Percentiles rank a stretch among this genome's conserved stretches.
phyloP scores from a whole-genome alignment of 1,140 invertebrate genomes.

The Propsilocerus akamusi region DNA sequence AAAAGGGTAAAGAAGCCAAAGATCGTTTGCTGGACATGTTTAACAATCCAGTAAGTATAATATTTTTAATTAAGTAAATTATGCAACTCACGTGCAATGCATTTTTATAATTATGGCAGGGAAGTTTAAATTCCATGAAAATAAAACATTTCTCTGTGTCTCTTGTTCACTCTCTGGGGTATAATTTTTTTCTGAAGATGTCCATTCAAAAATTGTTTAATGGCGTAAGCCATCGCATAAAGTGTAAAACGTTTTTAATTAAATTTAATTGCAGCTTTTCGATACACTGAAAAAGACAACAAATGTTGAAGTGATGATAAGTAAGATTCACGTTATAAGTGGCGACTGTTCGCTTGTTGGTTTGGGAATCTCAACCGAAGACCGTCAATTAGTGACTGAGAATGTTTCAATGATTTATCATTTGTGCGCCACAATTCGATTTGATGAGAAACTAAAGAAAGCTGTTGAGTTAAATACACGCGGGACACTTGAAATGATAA shows the following conservation, averaged over 20 bases:
- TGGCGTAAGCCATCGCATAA: too few relatives aligned
- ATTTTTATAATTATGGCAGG: too few relatives aligned
- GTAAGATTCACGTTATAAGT: slow-evolving; percentile 47
- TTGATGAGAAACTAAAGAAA: slow-evolving; percentile 52
- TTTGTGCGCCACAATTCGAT: slow-evolving; percentile 71
- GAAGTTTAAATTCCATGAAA: too few relatives aligned
- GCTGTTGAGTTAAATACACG: slow-evolving; percentile 56
- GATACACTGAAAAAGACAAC: slow-evolving; percentile 42
- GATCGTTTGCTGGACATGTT: slow-evolving; percentile 45
- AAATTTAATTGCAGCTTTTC: slow-evolving; percentile 53
- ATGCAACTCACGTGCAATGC: too few relatives aligned
- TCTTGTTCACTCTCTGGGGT: too few relatives aligned
- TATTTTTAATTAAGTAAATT: too few relatives aligned
- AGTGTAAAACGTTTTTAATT: too few relatives aligned
- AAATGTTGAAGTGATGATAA: slow-evolving; percentile 32
- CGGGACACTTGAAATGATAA: slow-evolving; percentile 51
- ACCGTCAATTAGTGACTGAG: slow-evolving; percentile 44
- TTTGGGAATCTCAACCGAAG: slow-evolving; percentile 53
- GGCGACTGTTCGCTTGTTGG: slow-evolving; percentile 59
- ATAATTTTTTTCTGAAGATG: too few relatives aligned
- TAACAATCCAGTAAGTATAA: slow-evolving; percentile 31
- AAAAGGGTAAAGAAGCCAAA: slow-evolving; percentile 49
- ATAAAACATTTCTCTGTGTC: too few relatives aligned
- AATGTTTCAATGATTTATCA: slow-evolving; percentile 74
- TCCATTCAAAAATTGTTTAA: not conserved